A percentile compares a stretch with the other conserved stretches of the same genome.
Evolutionary conservation across 2,888 invertebrate genomes (phyloP).

Genomic region (Drosophila sordidula): DNA sequence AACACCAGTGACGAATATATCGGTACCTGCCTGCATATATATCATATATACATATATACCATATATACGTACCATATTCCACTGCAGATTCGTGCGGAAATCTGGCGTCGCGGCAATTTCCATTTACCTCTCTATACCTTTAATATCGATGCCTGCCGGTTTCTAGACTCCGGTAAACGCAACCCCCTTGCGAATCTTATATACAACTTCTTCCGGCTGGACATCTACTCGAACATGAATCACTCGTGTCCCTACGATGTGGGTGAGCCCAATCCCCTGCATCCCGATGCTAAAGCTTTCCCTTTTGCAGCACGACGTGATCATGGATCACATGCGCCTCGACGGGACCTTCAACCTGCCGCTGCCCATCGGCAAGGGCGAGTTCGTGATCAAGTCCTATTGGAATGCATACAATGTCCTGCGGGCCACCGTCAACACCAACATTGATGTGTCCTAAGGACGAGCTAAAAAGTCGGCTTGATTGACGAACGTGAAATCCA

Average conservation of each 20-base stretch:
- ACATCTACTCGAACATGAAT: constrained; percentile 5
- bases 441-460: not conserved
- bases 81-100: not conserved
- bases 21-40: not conserved
- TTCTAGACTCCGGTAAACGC: not conserved
- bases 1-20: constrained; percentile 1
- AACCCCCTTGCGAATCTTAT: not conserved
- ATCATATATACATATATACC: no score
- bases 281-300: no score
- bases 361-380: not conserved
- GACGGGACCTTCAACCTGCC: not conserved
- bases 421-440: not conserved
- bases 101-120: not conserved
- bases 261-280: not conserved
- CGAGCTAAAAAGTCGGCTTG: no score
- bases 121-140: not conserved
- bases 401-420: constrained; percentile 13
- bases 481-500: no score
- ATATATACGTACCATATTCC: not conserved
- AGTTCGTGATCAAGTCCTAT: not conserved
- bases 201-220: not conserved
- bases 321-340: not conserved
- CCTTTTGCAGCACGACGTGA: not conserved
- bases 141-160: constrained; percentile 5
- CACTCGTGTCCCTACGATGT: constrained; percentile 15